Conservation (phyloP, 2,797 vertebrate species). For the Pseudochaenichthys georgianus region DNA sequence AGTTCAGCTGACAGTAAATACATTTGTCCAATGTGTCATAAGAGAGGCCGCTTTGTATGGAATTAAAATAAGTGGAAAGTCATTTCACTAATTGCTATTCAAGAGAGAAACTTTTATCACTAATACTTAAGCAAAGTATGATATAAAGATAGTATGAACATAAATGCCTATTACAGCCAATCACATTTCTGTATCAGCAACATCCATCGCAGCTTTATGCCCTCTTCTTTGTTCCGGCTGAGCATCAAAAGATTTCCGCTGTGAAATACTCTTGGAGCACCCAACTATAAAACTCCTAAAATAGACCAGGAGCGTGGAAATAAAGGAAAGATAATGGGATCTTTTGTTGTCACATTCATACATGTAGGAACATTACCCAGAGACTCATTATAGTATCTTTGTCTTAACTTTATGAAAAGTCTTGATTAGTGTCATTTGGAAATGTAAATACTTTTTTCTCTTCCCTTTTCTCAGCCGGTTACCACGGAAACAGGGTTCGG, state of each 20-base stretch:
- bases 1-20: neutral
- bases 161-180: constrained; percentile 3
- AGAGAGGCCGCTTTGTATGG: constrained; percentile 2
- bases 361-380: neutral
- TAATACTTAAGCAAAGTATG: constrained; percentile 1
- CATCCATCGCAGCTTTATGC: neutral
- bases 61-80: constrained; percentile 15
- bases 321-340: neutral
- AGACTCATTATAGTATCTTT: neutral
- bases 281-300: neutral
- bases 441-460: constrained; percentile 39
- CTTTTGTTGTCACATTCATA: neutral
- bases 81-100: constrained; percentile 3
- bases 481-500: constrained; percentile 96
- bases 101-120: neutral
- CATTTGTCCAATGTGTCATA: neutral
- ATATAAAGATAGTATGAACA: neutral
- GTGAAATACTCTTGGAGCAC: constrained; percentile 3
- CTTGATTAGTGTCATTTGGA: constrained; percentile 34
- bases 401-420: neutral
- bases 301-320: neutral
- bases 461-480: constrained; percentile 87
- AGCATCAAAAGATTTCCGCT: constrained; percentile 6
- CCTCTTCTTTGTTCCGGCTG: neutral
- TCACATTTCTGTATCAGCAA: neutral